Base-by-base conservation (phyloP, 2,797 vertebrate genomes). In the Malurus leucopterus region DNA sequence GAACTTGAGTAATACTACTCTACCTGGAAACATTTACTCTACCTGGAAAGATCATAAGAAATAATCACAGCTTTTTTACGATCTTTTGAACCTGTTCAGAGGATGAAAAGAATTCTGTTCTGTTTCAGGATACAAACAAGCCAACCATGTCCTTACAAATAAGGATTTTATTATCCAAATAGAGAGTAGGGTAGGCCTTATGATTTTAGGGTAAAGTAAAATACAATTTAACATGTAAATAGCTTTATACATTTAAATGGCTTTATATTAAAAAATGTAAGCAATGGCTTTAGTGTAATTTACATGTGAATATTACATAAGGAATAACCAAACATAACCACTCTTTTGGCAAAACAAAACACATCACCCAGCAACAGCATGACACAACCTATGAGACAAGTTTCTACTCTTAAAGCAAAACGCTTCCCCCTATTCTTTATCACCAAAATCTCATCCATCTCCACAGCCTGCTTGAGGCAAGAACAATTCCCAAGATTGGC, bases 351-450 rank as follows among this genome's bases (percentile, higher is more conserved):
- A 89, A 86, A 86, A 81, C 34, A 32, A 75, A 80, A 84, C 57
- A 44, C 44, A 85, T 65, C 47, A 58, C 72, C 73, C 91, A 92
- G 78, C 78, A 92, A 89, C 78, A 80, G 76, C 44, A 65, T 67
- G 83, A 91, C 11, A 47, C 77, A 92, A 79, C 57, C 71, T 47
- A 32, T 8, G 9, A 84, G 53, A 64, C 11, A 82, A 80, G 63
- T 72, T 87, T 71, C 83, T 86, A 67, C 61, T 34, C 68, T 73
- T 58, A 44, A 50, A 91, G 62, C 29, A 34, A 71, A 90, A 69
- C 13, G 26, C 13, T 64, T 53, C 18, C 44, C 69, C 11, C 57
- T 61, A 14, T 9, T n/a, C 63, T 8, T 62, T 44, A 75, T 12
- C 36, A 44, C 29, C 1, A 3, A 54, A 74, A 73, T 58, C 41